Evolutionary conservation across 2,797 vertebrate species (phyloP).

Genomic region (Acanthurus tractus): DNA sequence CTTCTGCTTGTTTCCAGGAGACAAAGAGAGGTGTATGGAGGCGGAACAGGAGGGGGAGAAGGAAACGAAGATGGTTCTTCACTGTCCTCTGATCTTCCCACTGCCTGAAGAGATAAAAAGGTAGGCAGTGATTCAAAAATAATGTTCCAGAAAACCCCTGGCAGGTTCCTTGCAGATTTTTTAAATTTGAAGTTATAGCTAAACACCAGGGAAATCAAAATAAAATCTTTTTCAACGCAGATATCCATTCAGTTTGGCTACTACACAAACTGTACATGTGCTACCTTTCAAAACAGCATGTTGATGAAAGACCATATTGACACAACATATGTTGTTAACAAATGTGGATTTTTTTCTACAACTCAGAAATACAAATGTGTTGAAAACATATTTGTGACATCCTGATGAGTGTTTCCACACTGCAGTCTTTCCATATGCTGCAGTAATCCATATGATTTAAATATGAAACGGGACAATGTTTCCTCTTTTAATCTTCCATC

Average conservation of each 20-base stretch:
- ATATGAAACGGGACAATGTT: slow-evolving; percentile 51
- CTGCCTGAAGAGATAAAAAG: slow-evolving; percentile 91
- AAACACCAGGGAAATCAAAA: neutral
- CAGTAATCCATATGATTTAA: slow-evolving; percentile 58
- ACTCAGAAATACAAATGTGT: slow-evolving; percentile 30
- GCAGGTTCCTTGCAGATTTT: slow-evolving; percentile 6
- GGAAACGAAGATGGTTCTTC: slow-evolving; percentile 81
- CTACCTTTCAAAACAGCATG: slow-evolving; percentile 30
- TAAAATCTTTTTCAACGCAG: neutral
- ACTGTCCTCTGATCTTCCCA: slow-evolving; percentile 80
- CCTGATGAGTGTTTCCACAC: slow-evolving; percentile 32
- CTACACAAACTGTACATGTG: neutral
- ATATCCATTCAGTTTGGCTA: neutral
- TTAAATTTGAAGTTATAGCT: slow-evolving; percentile 14
- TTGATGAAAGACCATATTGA: slow-evolving; percentile 43
- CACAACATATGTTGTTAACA: slow-evolving; percentile 39
- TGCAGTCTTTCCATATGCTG: slow-evolving; percentile 52
- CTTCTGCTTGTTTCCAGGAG: slow-evolving; percentile 68
- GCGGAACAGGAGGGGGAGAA: slow-evolving; percentile 46
- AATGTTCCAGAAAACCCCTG: slow-evolving; percentile 14
- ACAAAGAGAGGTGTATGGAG: slow-evolving; percentile 47
- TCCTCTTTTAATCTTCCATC: slow-evolving; percentile 66
- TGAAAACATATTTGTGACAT: slow-evolving; percentile 45
- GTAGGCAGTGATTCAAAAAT: slow-evolving; percentile 74
- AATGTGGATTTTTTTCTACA: slow-evolving; percentile 27